Evolutionary conservation across 2,888 invertebrate species (phyloP).

Genomic region (Himalopsyche tibetana): DNA sequence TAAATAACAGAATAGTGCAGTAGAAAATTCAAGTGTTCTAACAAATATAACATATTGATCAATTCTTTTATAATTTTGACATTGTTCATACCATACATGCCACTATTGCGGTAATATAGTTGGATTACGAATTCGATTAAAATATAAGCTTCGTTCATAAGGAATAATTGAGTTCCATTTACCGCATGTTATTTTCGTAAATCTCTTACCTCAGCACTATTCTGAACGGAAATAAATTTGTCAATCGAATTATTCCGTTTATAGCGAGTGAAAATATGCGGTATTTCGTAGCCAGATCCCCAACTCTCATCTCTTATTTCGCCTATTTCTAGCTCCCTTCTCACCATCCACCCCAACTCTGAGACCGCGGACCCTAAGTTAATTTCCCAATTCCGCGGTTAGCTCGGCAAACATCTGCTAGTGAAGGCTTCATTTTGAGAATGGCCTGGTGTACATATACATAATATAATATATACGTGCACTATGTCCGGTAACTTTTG

Average conservation of each 20-base stretch:
- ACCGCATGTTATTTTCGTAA: not conserved
- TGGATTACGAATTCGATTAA: no score
- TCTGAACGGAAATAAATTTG: not conserved
- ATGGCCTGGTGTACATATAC: conserved; percentile 13
- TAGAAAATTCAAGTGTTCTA: no score
- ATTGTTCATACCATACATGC: no score
- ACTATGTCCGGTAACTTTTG: conserved; percentile 6
- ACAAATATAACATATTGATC: no score
- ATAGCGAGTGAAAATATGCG: conserved; percentile 30
- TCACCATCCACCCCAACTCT: conserved; percentile 23
- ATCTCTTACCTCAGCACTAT: no score
- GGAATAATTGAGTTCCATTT: no score
- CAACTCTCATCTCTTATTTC: not conserved
- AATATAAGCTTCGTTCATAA: no score
- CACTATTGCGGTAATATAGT: no score
- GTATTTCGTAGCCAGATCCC: not conserved
- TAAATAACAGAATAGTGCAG: no score
- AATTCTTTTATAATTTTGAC: no score
- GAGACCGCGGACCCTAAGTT: conserved; percentile 63
- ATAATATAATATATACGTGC: not conserved
- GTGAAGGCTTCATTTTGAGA: conserved; percentile 64
- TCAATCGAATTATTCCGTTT: conserved; percentile 31
- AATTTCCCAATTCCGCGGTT: conserved; percentile 66
- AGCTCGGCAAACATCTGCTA: conserved; percentile 64
- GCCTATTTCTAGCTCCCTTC: conserved; percentile 27